Base-by-base conservation (phyloP, 2,888 invertebrate species). In the Seira sanloemensis region DNA sequence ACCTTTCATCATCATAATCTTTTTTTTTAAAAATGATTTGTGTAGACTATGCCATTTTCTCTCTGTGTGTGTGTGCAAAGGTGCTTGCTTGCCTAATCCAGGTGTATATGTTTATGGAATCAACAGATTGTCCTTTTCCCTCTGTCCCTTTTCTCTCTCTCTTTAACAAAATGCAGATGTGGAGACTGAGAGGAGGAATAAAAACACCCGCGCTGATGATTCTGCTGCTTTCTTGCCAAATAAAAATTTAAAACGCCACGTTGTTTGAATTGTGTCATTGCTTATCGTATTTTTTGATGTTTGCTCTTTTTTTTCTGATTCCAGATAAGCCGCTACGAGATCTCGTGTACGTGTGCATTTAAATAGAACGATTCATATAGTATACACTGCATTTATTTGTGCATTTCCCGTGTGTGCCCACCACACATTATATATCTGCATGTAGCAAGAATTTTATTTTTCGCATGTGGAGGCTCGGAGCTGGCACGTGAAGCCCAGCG, bases 251-350 rank as follows among this genome's bases (percentile, higher is more conserved):
- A n/a, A n/a, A n/a, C n/a, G n/a, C n/a, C n/a, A n/a, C n/a, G n/a
- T n/a, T n/a, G 25, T 37, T 68, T 62, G 75, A 82, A 69, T 76
- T 66, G 81, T 82, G 81, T 82, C 81, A 82, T 71, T 71, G 58
- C 18, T 69, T 80, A 80, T 80, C 80, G 5, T 58, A 67, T 73
- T n/a, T n/a, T n/a, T n/a, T n/a, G n/a, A 68, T 80, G 74, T 76
- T 82, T 82, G 65, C 72, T 12, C 9, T 69, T 62, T 24, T 62
- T 21, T 46, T n/a, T n/a, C n/a, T n/a, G n/a, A n/a, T n/a, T 68
- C 24, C 25, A 68, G 68, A 68, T 66, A 66, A 66, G 66, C 16
- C 26, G 78, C n/a, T n/a, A n/a, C n/a, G 62, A 73, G 71, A n/a
- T n/a, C 18, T 54, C 5, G 50, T 67, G 67, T 26, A 19, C 18